Base-by-base conservation (phyloP, 1,140 invertebrate genomes). In the Episyrphus balteatus region DNA sequence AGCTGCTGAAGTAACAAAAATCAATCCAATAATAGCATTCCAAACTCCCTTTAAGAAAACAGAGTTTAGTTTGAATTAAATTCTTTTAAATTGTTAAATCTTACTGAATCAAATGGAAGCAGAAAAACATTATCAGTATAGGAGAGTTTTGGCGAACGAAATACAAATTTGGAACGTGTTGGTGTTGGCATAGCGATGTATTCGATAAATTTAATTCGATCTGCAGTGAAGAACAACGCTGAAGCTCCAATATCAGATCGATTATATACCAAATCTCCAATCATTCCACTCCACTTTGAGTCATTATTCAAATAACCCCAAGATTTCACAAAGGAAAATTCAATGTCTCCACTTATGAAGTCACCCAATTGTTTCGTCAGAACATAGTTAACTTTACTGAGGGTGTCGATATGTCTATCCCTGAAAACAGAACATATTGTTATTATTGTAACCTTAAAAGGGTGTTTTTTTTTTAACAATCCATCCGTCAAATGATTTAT, bases 241-340 rank as follows among this genome's bases (percentile, higher is more conserved):
- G 80, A 79, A 2, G 75, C 78, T 59, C 77, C 78, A 46, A 82
- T 74, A 56, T 81, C 78, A 14, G 77, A 76, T 55, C 78, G 73
- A 2, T 68, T 70, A 37, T 72, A 67, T 0, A 71, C 63, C 42
- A 82, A 53, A 61, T 77, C 70, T 3, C 79, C 79, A 32, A 76
- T 78, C 77, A 82, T 80, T 0, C 79, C 79, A 56, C 55, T 79
- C 78, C 79, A 82, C 3, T 74, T 59, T 0, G 70, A 69, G 47
- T 69, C 48, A 33, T 62, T 63, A 0, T 59, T 43, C 9, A 38
- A 55, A 37, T 78, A 78, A 11, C 80, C 80, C 80, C 80, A 82
- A 0, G 69, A 74, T 12, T 69, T 52, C 6, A 61, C 62, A n/a
- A 70, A 64, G 1, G 70, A 52, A 53, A 73, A 78, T 33, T 63